Percentiles rank a stretch among this genome's conserved stretches.
Evolutionary conservation across 2,113 vertebrate genomes (phyloP).

Genomic region (Myodes glareolus): DNA sequence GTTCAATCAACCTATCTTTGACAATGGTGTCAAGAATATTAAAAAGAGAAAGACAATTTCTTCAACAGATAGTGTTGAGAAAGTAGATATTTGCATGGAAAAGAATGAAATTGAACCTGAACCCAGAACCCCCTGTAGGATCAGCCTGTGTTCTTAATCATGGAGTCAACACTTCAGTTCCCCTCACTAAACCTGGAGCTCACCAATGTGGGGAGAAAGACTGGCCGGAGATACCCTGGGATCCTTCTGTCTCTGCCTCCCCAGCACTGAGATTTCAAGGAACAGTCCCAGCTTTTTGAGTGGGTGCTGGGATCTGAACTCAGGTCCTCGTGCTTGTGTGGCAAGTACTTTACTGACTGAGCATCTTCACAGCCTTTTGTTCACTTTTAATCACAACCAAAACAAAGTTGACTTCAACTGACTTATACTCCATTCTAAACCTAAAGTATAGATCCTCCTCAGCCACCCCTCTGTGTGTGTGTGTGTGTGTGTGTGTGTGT

Average conservation of each 20-base stretch:
- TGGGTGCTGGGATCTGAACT: background rate
- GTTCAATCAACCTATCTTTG: background rate
- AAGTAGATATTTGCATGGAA: background rate
- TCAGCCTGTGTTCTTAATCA: background rate
- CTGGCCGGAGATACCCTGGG: too few relatives aligned
- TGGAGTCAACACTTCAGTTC: background rate
- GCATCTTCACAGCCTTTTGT: background rate
- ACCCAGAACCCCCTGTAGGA: background rate
- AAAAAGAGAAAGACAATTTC: background rate
- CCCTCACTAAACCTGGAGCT: background rate
- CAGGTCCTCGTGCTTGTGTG: background rate
- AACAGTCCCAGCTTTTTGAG: background rate
- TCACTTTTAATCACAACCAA: background rate
- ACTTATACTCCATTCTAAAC: background rate
- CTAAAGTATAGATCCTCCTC: background rate
- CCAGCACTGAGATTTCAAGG: background rate
- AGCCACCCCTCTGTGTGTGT: background rate
- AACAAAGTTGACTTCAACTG: slow-evolving; percentile 1
- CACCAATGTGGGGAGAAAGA: too few relatives aligned
- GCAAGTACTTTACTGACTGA: background rate
- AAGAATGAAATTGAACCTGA: background rate
- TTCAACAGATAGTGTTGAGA: background rate
- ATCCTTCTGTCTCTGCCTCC: background rate
- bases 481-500: background rate
- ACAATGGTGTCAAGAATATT: background rate